Evolutionary conservation across 1,140 invertebrate genomes (phyloP).

Genomic region (Cataglyphis hispanica): DNA sequence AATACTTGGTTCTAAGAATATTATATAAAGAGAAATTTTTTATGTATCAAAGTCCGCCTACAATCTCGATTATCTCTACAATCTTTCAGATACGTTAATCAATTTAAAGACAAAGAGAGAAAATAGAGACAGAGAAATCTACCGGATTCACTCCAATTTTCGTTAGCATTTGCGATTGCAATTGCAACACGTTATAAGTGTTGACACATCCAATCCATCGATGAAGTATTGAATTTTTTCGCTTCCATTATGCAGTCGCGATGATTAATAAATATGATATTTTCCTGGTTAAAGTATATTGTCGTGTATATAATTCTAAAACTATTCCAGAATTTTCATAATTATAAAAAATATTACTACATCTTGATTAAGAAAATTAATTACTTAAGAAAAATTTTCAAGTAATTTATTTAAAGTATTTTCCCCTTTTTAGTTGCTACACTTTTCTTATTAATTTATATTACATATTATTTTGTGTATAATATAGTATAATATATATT

Average conservation of each 20-base stretch:
- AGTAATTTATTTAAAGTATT: too few relatives aligned
- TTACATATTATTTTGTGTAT: not conserved
- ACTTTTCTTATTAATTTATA: not conserved
- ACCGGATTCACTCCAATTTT: too few relatives aligned
- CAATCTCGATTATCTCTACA: constrained; percentile 1
- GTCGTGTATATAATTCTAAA: not conserved
- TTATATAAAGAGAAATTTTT: not conserved
- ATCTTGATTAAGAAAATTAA: too few relatives aligned
- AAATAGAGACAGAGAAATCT: too few relatives aligned
- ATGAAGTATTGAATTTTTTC: not conserved
- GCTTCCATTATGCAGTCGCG: not conserved
- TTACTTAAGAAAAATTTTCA: too few relatives aligned
- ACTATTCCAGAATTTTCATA: not conserved
- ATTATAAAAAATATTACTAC: not conserved
- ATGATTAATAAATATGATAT: not conserved
- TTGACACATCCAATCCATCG: constrained; percentile 12
- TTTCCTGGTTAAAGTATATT: not conserved
- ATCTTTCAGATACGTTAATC: not conserved
- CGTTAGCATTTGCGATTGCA: constrained; percentile 23
- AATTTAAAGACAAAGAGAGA: not conserved
- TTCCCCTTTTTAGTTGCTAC: too few relatives aligned
- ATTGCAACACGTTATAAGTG: constrained; percentile 6
- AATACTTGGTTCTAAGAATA: not conserved
- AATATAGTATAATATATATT: too few relatives aligned
- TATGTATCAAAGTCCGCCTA: not conserved